Conservation (phyloP, 2,113 vertebrate species). For the Hippoglossus stenolepis region DNA sequence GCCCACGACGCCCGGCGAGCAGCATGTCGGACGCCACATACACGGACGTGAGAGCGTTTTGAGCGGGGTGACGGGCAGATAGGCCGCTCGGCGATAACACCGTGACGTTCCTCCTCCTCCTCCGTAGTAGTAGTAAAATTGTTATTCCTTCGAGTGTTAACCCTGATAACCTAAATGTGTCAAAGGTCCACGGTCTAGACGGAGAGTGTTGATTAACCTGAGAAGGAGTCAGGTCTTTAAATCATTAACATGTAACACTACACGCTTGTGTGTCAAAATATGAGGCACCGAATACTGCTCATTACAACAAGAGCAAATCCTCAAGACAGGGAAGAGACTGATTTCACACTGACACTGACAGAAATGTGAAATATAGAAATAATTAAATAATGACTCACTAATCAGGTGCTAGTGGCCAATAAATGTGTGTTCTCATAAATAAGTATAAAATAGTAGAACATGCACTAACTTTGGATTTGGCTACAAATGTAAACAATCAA, state of each 20-base stretch:
- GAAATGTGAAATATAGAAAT: too few relatives aligned
- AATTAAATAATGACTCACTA: background rate
- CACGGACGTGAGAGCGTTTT: slow-evolving; percentile 19
- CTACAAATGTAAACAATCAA: too few relatives aligned
- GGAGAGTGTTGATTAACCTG: background rate
- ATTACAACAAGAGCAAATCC: too few relatives aligned
- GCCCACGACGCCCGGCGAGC: slow-evolving; percentile 33
- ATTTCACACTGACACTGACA: too few relatives aligned
- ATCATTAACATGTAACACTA: background rate
- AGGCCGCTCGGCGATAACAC: slow-evolving; percentile 13
- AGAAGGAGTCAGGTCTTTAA: background rate
- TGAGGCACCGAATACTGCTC: too few relatives aligned
- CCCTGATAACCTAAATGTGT: background rate
- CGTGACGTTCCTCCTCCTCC: background rate
- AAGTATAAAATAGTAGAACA: background rate
- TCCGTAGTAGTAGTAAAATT: background rate
- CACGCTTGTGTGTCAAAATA: background rate
- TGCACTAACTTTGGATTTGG: too few relatives aligned
- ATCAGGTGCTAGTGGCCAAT: background rate
- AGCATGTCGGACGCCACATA: slow-evolving; percentile 39
- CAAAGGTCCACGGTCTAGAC: background rate
- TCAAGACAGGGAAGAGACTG: too few relatives aligned
- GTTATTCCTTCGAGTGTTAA: background rate
- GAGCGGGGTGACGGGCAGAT: background rate
- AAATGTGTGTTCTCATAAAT: background rate